Percentiles rank a stretch among this genome's conserved stretches.
phyloP scores from a whole-genome alignment of 2,888 invertebrate genomes.

The Drosophila meridionalis region DNA sequence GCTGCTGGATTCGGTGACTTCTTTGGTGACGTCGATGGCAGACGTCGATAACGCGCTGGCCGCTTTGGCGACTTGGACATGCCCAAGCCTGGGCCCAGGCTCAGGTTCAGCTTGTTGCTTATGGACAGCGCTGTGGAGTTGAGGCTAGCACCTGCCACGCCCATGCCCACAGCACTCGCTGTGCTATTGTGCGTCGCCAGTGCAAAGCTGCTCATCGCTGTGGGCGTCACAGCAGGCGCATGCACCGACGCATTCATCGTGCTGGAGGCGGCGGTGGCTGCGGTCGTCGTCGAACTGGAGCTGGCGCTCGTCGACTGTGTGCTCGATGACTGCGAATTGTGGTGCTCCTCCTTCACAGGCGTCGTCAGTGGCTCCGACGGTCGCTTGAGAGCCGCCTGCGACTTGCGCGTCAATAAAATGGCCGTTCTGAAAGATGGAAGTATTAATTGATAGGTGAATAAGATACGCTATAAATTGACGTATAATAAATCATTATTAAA shows the following conservation, averaged over 20 bases:
- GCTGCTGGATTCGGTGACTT: slow-evolving; percentile 80
- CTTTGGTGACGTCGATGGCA: slow-evolving; percentile 83
- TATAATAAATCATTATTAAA: too few species aligned
- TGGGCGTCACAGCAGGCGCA: slow-evolving; percentile 50
- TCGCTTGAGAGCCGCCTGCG: slow-evolving; percentile 86
- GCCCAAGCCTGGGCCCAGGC: slow-evolving; percentile 48
- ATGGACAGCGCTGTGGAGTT: slow-evolving; percentile 66
- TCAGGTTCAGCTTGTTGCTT: slow-evolving; percentile 70
- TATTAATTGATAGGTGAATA: slow-evolving; percentile 51
- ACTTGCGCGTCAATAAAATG: slow-evolving; percentile 91
- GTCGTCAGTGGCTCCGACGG: slow-evolving; percentile 80
- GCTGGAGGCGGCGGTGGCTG: slow-evolving; percentile 67
- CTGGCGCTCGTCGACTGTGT: slow-evolving; percentile 66
- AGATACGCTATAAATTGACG: neutral
- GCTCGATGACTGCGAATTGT: slow-evolving; percentile 72
- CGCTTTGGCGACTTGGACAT: slow-evolving; percentile 83
- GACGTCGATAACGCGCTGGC: slow-evolving; percentile 80
- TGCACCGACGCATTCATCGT: slow-evolving; percentile 52
- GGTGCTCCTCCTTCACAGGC: slow-evolving; percentile 82
- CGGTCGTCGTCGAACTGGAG: slow-evolving; percentile 59
- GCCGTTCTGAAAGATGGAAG: slow-evolving; percentile 87
- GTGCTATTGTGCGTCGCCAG: slow-evolving; percentile 67
- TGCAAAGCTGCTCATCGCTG: slow-evolving; percentile 49
- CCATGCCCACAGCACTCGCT: slow-evolving; percentile 55
- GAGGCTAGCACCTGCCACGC: slow-evolving; percentile 56